Base-by-base conservation (phyloP, 2,888 invertebrate species). In the Thumatha senex region DNA sequence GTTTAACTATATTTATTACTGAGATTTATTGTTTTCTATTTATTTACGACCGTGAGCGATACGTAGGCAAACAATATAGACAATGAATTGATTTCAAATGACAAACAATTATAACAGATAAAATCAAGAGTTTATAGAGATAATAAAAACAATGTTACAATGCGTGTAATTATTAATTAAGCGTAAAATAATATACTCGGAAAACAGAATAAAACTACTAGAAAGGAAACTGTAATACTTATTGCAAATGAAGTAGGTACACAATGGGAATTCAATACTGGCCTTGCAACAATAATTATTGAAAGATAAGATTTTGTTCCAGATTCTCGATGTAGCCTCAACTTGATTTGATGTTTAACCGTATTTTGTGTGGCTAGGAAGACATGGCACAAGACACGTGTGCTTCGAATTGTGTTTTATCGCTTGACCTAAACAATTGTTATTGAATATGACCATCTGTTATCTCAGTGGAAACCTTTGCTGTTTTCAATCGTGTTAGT, bases 51-150 rank as follows among this genome's bases (percentile, higher is more conserved):
- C 39, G 39, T 34, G 18, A 24, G 50, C 58, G 54, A 56, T 56
- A 55, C 46, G 40, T 12, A 46, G 63, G 57, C 56, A 61, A 59
- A 41, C 66, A 53, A 40, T 58, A 51, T 63, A 47, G 61, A 74
- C 77, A 77, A 79, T 79, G 77, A 63, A 74, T 70, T 71, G 76
- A 83, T 80, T 31, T 10, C 76, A 78, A 61, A 57, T 44, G 57
- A 4, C 18, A 24, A 24, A 24, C 18, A 24, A 5, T 4, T 24
- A 24, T 4, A 24, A 56, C n/a, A n/a, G n/a, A n/a, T n/a, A n/a
- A n/a, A n/a, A n/a, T n/a, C 53, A 70, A 56, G 54, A 67, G 71
- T 67, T 69, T 72, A 73, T 77, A 66, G 76, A 72, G 80, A 74
- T 24, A 39, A 39, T 39, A 7, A 39, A 39, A 39, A 39, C n/a